Evolutionary conservation across 2,113 vertebrate species (phyloP).

Genomic region (Gopherus flavomarginatus): DNA sequence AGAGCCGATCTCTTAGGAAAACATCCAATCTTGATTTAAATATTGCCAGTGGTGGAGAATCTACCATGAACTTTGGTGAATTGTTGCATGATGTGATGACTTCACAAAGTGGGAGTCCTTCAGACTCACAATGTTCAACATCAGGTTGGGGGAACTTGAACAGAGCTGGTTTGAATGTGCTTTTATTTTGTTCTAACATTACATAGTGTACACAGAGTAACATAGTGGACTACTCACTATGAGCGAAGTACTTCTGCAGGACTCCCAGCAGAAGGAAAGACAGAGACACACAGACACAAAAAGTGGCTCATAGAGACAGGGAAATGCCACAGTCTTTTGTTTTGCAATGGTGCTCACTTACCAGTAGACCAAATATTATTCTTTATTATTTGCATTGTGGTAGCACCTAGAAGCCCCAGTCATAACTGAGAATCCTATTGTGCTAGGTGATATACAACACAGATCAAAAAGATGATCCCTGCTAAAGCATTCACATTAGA

Average conservation of each 20-base stretch:
- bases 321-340: neutral
- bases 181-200: neutral
- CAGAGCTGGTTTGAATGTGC: neutral
- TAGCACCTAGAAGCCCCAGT: neutral
- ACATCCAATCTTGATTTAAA: neutral
- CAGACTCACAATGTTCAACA: neutral
- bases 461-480: neutral
- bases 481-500: neutral
- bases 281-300: too few relatives aligned
- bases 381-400: neutral
- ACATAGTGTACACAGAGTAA: neutral
- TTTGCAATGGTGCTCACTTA: neutral
- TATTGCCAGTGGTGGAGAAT: neutral
- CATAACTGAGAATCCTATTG: neutral
- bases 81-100: neutral
- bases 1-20: neutral
- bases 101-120: neutral
- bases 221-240: neutral
- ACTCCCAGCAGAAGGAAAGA: neutral
- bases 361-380: neutral
- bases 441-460: neutral
- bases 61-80: neutral
- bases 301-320: neutral
- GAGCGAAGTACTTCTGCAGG: neutral
- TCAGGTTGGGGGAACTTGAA: neutral